phyloP scores from a whole-genome alignment of 2,888 invertebrate species.

The Cyclophora punctaria region DNA sequence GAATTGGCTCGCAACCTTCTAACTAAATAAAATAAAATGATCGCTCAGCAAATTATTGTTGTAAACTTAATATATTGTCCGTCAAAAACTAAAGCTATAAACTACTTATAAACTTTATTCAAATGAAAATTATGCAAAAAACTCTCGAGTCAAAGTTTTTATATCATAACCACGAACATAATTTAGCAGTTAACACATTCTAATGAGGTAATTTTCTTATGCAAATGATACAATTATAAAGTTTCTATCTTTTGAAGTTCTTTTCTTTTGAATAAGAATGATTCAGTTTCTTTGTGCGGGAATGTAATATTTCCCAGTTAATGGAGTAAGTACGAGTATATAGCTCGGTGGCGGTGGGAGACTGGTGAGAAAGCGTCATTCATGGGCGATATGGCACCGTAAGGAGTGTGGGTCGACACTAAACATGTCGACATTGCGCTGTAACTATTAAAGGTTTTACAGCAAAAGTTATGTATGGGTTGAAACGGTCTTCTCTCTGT shows the following conservation, averaged over 20 bases:
- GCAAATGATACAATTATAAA: slow-evolving; percentile 23
- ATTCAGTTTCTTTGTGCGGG: neutral
- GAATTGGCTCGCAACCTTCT: too few relatives aligned
- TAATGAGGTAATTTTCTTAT: slow-evolving; percentile 25
- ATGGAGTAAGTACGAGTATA: neutral
- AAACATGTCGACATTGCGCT: slow-evolving; percentile 37
- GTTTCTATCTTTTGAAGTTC: slow-evolving; percentile 19
- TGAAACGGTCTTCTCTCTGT: slow-evolving; percentile 49
- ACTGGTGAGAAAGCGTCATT: slow-evolving; percentile 4
- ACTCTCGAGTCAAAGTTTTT: slow-evolving; percentile 7
- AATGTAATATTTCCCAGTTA: neutral
- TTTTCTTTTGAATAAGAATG: neutral
- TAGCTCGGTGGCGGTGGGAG: neutral
- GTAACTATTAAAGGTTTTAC: slow-evolving; percentile 59
- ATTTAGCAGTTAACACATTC: slow-evolving; percentile 22
- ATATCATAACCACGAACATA: slow-evolving; percentile 15
- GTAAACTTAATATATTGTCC: too few relatives aligned
- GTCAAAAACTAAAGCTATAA: too few relatives aligned
- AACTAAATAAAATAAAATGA: too few relatives aligned
- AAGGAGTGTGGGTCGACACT: slow-evolving; percentile 26
- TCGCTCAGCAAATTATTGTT: too few relatives aligned
- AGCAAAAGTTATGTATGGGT: slow-evolving; percentile 54
- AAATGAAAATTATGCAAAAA: too few relatives aligned
- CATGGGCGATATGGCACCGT: slow-evolving; percentile 23
- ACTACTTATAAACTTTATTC: too few relatives aligned